A percentile compares a stretch with the other conserved stretches of the same genome.
These are phyloP conservation scores for Acleris emargana DNA, from an alignment of 2,888 invertebrate species.

Conservation along the genomic window DNA sequence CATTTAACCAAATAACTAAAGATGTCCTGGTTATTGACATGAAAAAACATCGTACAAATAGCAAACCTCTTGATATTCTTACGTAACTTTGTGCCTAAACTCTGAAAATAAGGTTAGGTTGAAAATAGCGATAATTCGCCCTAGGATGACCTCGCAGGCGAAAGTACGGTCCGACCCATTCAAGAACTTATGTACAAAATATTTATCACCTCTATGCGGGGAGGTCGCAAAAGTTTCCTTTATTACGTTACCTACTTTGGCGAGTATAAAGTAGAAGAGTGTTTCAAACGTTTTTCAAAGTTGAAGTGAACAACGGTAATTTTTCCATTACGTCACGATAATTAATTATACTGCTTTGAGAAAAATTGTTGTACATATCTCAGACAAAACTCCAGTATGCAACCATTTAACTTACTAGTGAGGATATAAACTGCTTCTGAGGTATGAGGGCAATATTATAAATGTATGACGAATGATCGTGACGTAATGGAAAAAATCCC, in stretches of 20 bases:
- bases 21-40: no score
- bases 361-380: no score
- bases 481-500: no score
- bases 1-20: no score
- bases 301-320: no score
- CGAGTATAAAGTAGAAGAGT: constrained; percentile 12
- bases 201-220: constrained; percentile 28
- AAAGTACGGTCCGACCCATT: constrained; percentile 32
- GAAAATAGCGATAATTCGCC: constrained; percentile 27
- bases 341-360: no score
- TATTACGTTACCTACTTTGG: constrained; percentile 24
- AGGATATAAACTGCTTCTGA: no score
- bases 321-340: no score
- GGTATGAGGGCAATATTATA: no score
- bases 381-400: no score
- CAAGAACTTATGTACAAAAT: constrained; percentile 34
- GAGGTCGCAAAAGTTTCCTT: constrained; percentile 22
- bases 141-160: constrained; percentile 14
- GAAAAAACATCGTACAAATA: background rate
- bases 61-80: background rate
- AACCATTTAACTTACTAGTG: no score
- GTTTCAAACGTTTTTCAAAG: background rate
- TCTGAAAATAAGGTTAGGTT: constrained; percentile 28
- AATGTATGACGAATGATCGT: no score
- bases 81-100: constrained; percentile 5